Evolutionary conservation across 2,797 vertebrate genomes (phyloP).

Genomic region (Epinephelus awoara): DNA sequence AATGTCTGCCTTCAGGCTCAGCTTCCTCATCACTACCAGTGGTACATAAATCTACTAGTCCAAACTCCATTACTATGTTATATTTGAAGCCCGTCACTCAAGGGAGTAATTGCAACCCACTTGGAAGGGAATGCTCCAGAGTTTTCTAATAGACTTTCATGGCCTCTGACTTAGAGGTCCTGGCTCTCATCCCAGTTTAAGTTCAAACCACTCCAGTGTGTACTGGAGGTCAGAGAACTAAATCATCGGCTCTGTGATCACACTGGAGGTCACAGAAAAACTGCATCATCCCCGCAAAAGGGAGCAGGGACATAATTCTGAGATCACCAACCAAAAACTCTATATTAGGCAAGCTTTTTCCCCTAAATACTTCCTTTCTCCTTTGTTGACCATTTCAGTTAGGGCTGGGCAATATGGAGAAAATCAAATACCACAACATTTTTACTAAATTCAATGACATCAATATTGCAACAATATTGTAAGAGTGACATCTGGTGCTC

Average conservation of each 20-base stretch:
- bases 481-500: too few species aligned
- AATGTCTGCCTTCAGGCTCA: background rate
- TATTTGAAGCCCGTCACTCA: background rate
- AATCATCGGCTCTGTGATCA: background rate
- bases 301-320: background rate
- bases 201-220: background rate
- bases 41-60: background rate
- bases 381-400: background rate
- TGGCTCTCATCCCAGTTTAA: background rate
- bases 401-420: too few species aligned
- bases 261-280: background rate
- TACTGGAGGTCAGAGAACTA: background rate
- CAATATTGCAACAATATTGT: too few species aligned
- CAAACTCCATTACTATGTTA: background rate
- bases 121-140: background rate
- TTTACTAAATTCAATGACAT: too few species aligned
- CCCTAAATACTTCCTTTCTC: background rate
- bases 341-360: background rate
- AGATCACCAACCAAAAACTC: background rate
- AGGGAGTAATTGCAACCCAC: background rate
- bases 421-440: too few species aligned
- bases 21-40: background rate
- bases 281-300: background rate
- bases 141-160: background rate
- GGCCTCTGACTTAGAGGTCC: background rate